Conservation (phyloP, 2,797 vertebrate genomes). For the Falco concolor region DNA sequence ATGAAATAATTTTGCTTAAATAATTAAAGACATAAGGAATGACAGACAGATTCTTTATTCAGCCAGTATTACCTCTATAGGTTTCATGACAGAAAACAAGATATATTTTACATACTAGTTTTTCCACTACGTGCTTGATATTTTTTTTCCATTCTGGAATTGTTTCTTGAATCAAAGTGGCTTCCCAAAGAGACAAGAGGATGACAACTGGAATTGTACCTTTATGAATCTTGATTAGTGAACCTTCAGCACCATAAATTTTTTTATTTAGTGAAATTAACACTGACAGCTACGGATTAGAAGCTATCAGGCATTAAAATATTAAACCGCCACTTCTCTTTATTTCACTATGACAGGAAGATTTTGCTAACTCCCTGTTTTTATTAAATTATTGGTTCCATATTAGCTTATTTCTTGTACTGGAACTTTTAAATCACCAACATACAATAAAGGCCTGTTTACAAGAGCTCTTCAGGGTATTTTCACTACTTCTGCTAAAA, state of each 20-base stretch:
- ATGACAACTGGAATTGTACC: slow-evolving; percentile 41
- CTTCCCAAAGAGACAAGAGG: slow-evolving; percentile 21
- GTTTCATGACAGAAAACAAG: not conserved
- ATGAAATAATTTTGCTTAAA: not conserved
- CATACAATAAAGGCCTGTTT: not conserved
- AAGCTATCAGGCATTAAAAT: slow-evolving; percentile 41
- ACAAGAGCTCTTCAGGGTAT: not conserved
- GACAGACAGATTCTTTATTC: not conserved
- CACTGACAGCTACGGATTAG: slow-evolving; percentile 43
- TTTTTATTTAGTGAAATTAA: slow-evolving; percentile 31
- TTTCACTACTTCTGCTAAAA: not conserved
- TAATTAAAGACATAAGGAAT: not conserved
- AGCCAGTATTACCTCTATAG: not conserved
- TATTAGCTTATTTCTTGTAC: not conserved
- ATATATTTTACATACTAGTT: not conserved
- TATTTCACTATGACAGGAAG: not conserved
- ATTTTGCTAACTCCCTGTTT: not conserved
- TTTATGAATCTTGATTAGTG: slow-evolving; percentile 56
- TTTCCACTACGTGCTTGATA: not conserved
- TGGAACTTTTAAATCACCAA: not conserved
- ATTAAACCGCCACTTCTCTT: not conserved
- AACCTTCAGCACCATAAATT: slow-evolving; percentile 27
- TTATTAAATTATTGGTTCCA: not conserved
- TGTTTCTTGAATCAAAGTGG: not conserved
- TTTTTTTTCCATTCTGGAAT: not conserved